A percentile compares a stretch with the other conserved stretches of the same genome.
These are phyloP conservation scores for Agriopis leucophaearia DNA, from an alignment of 2,888 invertebrate genomes.

Conservation along the genomic window DNA sequence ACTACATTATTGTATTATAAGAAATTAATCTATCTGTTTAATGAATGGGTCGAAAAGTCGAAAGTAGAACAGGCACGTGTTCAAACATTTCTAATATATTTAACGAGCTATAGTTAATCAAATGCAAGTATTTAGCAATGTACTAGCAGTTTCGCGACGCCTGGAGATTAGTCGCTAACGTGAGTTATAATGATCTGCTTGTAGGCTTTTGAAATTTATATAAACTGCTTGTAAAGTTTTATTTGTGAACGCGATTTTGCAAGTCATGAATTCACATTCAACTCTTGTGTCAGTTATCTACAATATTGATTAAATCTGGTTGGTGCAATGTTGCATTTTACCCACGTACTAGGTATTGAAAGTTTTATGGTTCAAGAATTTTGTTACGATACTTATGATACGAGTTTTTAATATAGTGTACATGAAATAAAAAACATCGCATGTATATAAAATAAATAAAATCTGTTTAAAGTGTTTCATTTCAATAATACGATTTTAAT, in stretches of 20 bases:
- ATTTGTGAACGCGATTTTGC: slow-evolving; percentile 8
- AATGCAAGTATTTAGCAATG: slow-evolving; percentile 46
- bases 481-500: no score
- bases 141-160: slow-evolving; percentile 37
- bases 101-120: slow-evolving; percentile 41
- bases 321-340: background rate
- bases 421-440: no score
- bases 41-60: slow-evolving; percentile 43
- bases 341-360: background rate
- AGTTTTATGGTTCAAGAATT: background rate
- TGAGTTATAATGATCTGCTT: slow-evolving; percentile 16
- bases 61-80: slow-evolving; percentile 59
- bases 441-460: no score
- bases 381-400: no score
- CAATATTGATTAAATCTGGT: background rate
- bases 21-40: slow-evolving; percentile 31
- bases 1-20: slow-evolving; percentile 26
- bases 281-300: background rate
- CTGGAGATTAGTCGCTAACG: slow-evolving; percentile 12
- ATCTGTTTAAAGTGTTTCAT: no score
- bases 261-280: background rate
- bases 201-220: slow-evolving; percentile 18
- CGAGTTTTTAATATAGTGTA: no score
- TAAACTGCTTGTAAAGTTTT: slow-evolving; percentile 10
- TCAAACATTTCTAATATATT: slow-evolving; percentile 27